Evolutionary conservation across 2,888 invertebrate genomes (phyloP), one percentile per base, ranked within the genome.

Genomic region (Malacosoma neustria): DNA sequence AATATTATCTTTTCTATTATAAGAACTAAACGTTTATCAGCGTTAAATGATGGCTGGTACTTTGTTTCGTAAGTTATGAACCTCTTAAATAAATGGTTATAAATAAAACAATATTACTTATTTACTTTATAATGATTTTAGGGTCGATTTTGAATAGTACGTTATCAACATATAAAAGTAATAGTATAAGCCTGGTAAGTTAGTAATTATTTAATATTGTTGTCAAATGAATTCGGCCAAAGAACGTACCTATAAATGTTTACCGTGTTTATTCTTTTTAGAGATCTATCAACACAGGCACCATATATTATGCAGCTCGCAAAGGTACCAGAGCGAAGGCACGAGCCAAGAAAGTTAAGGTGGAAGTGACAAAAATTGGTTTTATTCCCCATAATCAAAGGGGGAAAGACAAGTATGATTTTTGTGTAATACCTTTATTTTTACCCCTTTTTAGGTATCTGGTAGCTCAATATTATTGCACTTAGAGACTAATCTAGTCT

Each of bases 281-380:
- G 86, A 74, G 87, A 43, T 66, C 72, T 49, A 46, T 92, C 49
- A 85, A 90, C 67, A 74, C 89, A 48, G 74, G 90, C 43, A 72
- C 87, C 45, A 68, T 88, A 34, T 81, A 85, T 47, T 93, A 91
- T 77, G 94, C 94, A 3, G 95, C 95, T 1, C 88, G 95, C 44
- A 95, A 93, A 72, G 94, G 95, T 35, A 95, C 94, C 2, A 88
- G 95, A 46, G 93, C 93, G 35, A 91, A 90, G 53, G 91, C 90
- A 15, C 89, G 88, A 35, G 92, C 92, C 38, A 90, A 91, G 55
- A 94, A 93, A 77, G 91, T 92, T 14, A 93, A 93, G 74, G 88
- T 89, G 22, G 93, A 92, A 66, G 88, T 91, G 6, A 89, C 91
- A 45, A 94, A 94, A 86, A 84, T 92, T 37, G 92, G 90, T 32